phyloP scores from a whole-genome alignment of 35 echinoderm and acorn worm genomes.

The Ophiothrix spiculata region DNA sequence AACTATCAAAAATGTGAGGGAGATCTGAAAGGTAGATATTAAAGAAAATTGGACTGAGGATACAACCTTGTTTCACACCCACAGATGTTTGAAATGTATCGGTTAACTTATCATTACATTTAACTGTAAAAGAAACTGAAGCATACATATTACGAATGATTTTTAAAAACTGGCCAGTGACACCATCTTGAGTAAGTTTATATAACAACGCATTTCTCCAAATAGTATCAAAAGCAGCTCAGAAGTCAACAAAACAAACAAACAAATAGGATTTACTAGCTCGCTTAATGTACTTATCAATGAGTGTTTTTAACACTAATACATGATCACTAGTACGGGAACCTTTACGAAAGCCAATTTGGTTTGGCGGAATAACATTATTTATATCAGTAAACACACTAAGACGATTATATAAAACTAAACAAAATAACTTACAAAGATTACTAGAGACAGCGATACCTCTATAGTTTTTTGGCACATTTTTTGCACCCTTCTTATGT shows the following conservation, averaged over 20 bases:
- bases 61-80: too few species aligned
- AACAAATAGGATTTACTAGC: too few species aligned
- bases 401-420: too few species aligned
- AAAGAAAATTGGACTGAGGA: too few species aligned
- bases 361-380: too few species aligned
- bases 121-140: constrained; percentile 1
- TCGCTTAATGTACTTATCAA: background rate
- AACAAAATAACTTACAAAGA: too few species aligned
- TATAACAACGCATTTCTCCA: background rate
- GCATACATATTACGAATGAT: constrained; percentile 1
- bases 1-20: background rate
- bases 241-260: constrained; percentile 11
- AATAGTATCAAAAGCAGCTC: background rate
- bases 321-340: too few species aligned
- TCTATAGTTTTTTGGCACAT: too few species aligned
- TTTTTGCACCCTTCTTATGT: background rate
- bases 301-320: background rate
- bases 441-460: too few species aligned
- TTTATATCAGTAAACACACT: too few species aligned
- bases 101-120: background rate
- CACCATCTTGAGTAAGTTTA: background rate
- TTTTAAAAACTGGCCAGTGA: background rate
- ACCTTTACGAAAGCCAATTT: too few species aligned
- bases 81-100: background rate
- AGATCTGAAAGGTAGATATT: background rate